Conservation (phyloP, 2,797 vertebrate species). For the Microchirus variegatus region DNA sequence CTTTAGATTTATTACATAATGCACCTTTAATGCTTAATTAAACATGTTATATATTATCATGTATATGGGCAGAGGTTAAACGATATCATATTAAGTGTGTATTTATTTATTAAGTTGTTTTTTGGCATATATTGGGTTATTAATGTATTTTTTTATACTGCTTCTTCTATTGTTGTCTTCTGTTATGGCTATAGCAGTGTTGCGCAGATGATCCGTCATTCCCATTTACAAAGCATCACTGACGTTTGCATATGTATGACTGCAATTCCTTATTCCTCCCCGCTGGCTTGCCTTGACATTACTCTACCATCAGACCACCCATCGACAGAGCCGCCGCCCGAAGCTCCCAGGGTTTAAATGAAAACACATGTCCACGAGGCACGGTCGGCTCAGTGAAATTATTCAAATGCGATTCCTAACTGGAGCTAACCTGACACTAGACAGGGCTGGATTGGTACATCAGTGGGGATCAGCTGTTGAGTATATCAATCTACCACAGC, state of each 20-base stretch:
- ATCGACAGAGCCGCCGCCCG: conserved; percentile 7
- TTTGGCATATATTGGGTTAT: conserved; percentile 5
- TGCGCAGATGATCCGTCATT: conserved; percentile 41
- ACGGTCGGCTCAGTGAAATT: conserved; percentile 1
- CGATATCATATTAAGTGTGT: too few relatives aligned
- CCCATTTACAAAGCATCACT: conserved; percentile 44
- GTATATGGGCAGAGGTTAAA: not conserved
- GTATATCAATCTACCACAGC: conserved; percentile 36
- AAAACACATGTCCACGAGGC: not conserved
- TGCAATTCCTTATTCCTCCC: conserved; percentile 16
- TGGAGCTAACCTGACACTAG: conserved; percentile 2
- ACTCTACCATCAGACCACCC: conserved; percentile 18
- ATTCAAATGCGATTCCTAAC: conserved; percentile 17
- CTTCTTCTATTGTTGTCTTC: conserved; percentile 26
- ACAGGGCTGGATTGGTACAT: conserved; percentile 27
- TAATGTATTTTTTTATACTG: too few relatives aligned
- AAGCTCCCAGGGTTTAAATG: not conserved
- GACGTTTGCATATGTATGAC: conserved; percentile 23
- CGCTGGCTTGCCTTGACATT: conserved; percentile 16
- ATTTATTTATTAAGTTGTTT: conserved; percentile 1
- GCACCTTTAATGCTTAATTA: not conserved
- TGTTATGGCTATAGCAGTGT: conserved; percentile 14
- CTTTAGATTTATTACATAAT: too few relatives aligned
- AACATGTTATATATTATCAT: not conserved
- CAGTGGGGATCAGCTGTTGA: conserved; percentile 36